These are phyloP conservation scores for Atlantisia rogersi DNA, from an alignment of 2,113 vertebrate genomes.

Conservation along the genomic window DNA sequence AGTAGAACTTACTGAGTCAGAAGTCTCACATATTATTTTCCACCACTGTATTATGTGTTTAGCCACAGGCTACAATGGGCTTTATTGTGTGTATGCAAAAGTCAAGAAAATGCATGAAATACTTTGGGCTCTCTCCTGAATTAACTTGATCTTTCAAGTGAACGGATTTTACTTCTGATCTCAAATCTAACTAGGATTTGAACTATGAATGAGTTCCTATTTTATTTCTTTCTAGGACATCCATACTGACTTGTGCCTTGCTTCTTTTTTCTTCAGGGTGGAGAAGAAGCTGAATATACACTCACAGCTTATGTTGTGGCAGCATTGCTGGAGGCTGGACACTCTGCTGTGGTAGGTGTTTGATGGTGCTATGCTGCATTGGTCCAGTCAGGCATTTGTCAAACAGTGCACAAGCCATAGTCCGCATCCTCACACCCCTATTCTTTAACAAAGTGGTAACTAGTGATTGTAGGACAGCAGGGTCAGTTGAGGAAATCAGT, in stretches of 20 bases:
- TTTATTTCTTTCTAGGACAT: background rate
- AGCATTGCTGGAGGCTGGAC: constrained; percentile 61
- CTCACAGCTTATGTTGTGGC: constrained; percentile 61
- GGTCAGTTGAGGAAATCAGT: background rate
- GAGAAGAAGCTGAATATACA: constrained; percentile 45
- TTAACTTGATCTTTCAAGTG: background rate
- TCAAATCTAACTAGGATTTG: background rate
- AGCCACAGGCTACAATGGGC: background rate
- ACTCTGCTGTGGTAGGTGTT: background rate
- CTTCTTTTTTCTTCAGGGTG: constrained; percentile 35
- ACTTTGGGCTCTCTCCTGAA: background rate
- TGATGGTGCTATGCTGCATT: background rate
- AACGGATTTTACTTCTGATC: background rate
- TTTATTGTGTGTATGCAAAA: background rate
- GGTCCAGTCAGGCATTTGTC: background rate
- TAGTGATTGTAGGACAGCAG: background rate
- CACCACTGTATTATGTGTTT: background rate
- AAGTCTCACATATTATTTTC: background rate
- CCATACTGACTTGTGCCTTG: background rate
- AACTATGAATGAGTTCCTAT: background rate
- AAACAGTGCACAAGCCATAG: background rate
- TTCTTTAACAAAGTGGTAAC: background rate
- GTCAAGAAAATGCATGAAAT: background rate
- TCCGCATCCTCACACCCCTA: background rate
- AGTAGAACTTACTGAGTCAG: background rate